Percentiles rank a stretch among this genome's conserved stretches.
phyloP scores from a whole-genome alignment of 2,113 vertebrate genomes.

The Lepus europaeus region DNA sequence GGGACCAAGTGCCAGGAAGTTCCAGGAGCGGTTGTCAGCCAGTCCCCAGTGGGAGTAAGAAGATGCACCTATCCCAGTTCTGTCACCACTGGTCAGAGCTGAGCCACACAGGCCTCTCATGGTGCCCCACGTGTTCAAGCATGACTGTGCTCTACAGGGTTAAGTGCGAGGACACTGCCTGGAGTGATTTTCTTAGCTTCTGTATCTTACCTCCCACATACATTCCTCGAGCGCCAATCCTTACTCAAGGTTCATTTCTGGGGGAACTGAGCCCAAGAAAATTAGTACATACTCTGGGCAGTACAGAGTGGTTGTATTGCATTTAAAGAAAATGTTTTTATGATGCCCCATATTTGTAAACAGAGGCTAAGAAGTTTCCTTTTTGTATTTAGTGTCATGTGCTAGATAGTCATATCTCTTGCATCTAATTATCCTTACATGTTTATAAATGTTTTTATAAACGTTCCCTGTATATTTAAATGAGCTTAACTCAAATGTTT shows the following conservation, averaged over 20 bases:
- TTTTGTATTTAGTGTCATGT: not conserved
- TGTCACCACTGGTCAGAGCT: not conserved
- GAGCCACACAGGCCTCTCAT: not conserved
- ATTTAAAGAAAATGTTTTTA: not conserved
- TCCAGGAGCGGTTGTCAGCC: not conserved
- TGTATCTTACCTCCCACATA: not conserved
- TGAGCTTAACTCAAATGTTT: slow-evolving; percentile 12
- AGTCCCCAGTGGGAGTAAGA: not conserved
- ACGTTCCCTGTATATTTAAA: not conserved
- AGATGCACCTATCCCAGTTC: not conserved
- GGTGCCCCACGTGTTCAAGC: not conserved
- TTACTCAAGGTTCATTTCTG: not conserved
- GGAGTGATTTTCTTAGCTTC: not conserved
- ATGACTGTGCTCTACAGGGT: not conserved
- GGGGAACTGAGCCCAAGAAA: not conserved
- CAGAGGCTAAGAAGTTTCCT: not conserved
- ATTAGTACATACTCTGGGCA: not conserved
- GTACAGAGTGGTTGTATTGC: no score
- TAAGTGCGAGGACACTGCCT: no score
- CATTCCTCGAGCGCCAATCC: not conserved
- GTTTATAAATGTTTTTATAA: not conserved
- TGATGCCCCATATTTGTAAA: not conserved
- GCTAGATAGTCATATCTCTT: not conserved
- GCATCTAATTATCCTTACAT: not conserved
- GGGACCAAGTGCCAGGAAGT: not conserved